Evolutionary conservation across 2,797 vertebrate genomes (phyloP).

Genomic region (Ispidina picta): DNA sequence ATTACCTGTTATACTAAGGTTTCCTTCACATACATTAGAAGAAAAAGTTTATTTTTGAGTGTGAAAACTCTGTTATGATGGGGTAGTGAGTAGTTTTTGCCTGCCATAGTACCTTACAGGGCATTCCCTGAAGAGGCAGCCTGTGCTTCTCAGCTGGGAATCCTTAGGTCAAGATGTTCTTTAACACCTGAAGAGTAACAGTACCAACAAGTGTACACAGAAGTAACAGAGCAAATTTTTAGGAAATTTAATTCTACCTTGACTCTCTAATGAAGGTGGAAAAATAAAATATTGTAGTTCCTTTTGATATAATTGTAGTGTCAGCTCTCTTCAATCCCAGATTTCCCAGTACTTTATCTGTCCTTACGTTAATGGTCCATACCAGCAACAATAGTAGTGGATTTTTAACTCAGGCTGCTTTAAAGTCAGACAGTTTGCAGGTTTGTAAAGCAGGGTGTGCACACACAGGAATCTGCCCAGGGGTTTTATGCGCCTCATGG

Average conservation of each 20-base stretch:
- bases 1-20: background rate
- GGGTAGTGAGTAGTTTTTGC: background rate
- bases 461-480: background rate
- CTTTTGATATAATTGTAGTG: background rate
- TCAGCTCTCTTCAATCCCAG: background rate
- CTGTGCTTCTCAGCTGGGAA: background rate
- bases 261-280: background rate
- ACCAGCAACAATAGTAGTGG: background rate
- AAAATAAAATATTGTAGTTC: background rate
- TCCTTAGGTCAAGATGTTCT: background rate
- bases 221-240: background rate
- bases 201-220: background rate
- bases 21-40: background rate
- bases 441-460: background rate
- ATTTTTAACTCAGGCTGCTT: background rate
- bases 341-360: background rate
- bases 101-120: background rate
- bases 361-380: background rate
- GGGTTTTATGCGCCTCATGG: background rate
- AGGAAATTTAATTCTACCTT: background rate
- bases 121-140: background rate
- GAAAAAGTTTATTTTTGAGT: background rate
- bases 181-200: background rate
- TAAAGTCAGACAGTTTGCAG: background rate
- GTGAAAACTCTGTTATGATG: background rate